These are phyloP conservation scores for Notothenia rossii DNA, from an alignment of 2,113 vertebrate species.

Conservation along the genomic window DNA sequence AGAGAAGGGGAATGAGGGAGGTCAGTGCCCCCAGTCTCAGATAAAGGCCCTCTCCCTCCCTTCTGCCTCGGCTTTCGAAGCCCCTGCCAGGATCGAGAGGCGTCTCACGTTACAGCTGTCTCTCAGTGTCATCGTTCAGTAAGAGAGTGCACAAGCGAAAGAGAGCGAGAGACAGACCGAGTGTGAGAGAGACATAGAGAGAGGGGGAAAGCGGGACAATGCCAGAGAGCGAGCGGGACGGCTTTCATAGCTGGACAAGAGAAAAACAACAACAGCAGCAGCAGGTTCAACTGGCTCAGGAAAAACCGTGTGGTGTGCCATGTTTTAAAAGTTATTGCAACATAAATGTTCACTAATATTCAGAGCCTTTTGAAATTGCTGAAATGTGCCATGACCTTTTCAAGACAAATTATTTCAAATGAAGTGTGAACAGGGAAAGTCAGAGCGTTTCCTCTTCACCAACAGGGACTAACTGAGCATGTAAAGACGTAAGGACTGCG, in stretches of 20 bases:
- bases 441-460: constrained; percentile 61
- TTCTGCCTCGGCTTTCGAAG: constrained; percentile 75
- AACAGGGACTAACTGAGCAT: constrained; percentile 52
- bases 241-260: constrained; percentile 65
- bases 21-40: constrained; percentile 81
- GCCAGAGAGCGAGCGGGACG: constrained; percentile 60
- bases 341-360: constrained; percentile 45
- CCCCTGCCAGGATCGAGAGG: constrained; percentile 79
- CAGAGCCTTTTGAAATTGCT: constrained; percentile 50
- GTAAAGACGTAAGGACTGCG: constrained; percentile 19
- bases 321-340: constrained; percentile 42
- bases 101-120: constrained; percentile 86
- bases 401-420: constrained; percentile 66
- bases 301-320: constrained; percentile 37
- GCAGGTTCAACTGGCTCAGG: constrained; percentile 55
- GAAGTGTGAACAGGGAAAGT: constrained; percentile 43
- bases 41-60: constrained; percentile 81
- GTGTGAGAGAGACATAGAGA: constrained; percentile 36
- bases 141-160: constrained; percentile 60
- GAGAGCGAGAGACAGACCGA: constrained; percentile 47
- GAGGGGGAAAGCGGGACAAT: constrained; percentile 64
- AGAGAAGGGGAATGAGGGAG: constrained; percentile 77
- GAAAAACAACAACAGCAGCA: constrained; percentile 64
- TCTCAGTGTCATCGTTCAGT: constrained; percentile 84
- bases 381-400: constrained; percentile 72